Base-by-base conservation (phyloP, 2,797 vertebrate species). In the Meda fulgida region DNA sequence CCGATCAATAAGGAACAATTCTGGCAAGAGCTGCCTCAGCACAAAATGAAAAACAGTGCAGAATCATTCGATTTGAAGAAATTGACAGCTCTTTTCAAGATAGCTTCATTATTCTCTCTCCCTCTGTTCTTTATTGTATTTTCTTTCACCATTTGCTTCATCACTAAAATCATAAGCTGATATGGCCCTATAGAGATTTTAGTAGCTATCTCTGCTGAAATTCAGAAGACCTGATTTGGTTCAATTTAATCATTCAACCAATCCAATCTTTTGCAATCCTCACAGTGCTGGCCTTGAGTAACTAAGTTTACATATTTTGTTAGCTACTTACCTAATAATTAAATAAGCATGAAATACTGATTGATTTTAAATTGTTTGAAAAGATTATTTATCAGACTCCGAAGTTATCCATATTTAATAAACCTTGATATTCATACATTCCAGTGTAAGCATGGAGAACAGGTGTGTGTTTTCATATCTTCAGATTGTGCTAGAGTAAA, bases 21-120 rank as follows among this genome's bases (percentile, higher is more conserved):
- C 75, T 85, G 86, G 76, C 84, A 71, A 77, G 43, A 16, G 78
- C 87, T 87, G 80, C 73, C 81, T 89, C 86, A 84, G 88, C 88
- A 86, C 58, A 87, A 88, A 84, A 84, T 9, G 1, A 38, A 87
- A 80, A 86, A 78, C 55, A 19, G 55, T 80, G 84, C 11, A 46
- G 77, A 81, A 78, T 84, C 51, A 83, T 86, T 83, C 3, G 55
- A 85, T 87, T 86, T 80, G 60, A 86, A 76, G 70, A 67, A 85
- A 82, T 80, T 86, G 84, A 80, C 87, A 65, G 78, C 58, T 67
- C n/a, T 83, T 79, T 81, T 71, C 31, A n/a, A n/a, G 40, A 58
- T 31, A 63, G 34, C 9, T 65, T 79, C 18, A 11, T 55, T 43
- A 34, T 53, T 46, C 63, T 53, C 55, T 84, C 79, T 82, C 67